Percentiles rank a stretch among this genome's conserved stretches.
These are phyloP conservation scores for Melieria picta DNA, from an alignment of 2,888 invertebrate genomes.

Conservation along the genomic window DNA sequence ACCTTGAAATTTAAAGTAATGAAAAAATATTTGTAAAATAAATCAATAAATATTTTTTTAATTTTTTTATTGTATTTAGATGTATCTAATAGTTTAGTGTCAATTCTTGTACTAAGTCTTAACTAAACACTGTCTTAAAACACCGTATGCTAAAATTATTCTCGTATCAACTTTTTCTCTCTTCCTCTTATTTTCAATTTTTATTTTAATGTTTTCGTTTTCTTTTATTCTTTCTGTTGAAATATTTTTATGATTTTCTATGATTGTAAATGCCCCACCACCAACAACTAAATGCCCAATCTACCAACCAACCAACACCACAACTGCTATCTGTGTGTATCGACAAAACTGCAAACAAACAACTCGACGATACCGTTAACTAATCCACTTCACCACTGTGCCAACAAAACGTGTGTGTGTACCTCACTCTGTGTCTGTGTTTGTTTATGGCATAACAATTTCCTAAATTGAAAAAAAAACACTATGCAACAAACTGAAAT, in stretches of 20 bases:
- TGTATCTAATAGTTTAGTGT: neutral
- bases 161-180: too few relatives aligned
- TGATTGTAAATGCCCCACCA: neutral
- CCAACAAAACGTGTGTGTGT: conserved; percentile 10
- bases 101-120: neutral
- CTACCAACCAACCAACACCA: conserved; percentile 1
- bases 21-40: neutral
- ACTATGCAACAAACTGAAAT: conserved; percentile 5
- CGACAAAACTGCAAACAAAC: neutral
- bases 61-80: neutral
- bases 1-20: neutral
- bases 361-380: neutral
- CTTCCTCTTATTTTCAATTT: neutral
- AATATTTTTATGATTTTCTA: neutral
- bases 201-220: neutral
- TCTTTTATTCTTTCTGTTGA: neutral
- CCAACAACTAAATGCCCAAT: neutral
- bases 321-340: too few relatives aligned
- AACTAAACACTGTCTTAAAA: neutral
- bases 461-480: conserved; percentile 17
- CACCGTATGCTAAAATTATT: too few relatives aligned
- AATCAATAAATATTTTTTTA: neutral
- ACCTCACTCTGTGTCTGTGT: conserved; percentile 14
- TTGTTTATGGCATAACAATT: neutral
- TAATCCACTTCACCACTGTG: conserved; percentile 4